These are phyloP conservation scores for Pangasius larnaudii DNA, from an alignment of 2,797 vertebrate genomes.

Conservation along the genomic window DNA sequence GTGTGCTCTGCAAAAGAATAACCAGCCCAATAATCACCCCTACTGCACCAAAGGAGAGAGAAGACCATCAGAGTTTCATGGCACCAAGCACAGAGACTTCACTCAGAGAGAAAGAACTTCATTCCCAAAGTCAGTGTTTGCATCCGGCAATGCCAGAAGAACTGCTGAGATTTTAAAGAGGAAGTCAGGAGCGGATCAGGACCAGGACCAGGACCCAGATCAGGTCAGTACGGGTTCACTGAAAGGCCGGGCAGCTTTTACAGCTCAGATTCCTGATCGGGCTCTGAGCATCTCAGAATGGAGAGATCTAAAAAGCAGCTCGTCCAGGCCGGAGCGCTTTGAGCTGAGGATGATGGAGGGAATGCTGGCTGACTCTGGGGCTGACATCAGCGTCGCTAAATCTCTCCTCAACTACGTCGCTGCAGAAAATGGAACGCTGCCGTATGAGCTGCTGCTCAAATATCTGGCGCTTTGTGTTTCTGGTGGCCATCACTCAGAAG, in stretches of 20 bases:
- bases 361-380: conserved; percentile 63
- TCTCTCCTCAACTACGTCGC: conserved; percentile 87
- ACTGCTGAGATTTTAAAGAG: conserved; percentile 63
- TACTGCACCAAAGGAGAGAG: conserved; percentile 61
- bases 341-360: conserved; percentile 75
- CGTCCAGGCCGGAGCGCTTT: conserved; percentile 67
- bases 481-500: conserved; percentile 77
- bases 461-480: conserved; percentile 86
- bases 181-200: conserved; percentile 41
- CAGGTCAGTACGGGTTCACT: conserved; percentile 24
- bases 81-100: conserved; percentile 34
- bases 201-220: conserved; percentile 27
- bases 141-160: conserved; percentile 81
- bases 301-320: conserved; percentile 76
- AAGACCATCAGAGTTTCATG: background rate
- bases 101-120: conserved; percentile 21
- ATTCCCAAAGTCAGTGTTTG: conserved; percentile 76
- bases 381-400: conserved; percentile 84
- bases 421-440: conserved; percentile 78
- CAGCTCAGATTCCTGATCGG: conserved; percentile 66
- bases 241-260: conserved; percentile 42
- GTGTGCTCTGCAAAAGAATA: background rate
- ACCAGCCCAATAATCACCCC: conserved; percentile 22
- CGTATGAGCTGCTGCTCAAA: conserved; percentile 81
- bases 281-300: conserved; percentile 81